A percentile compares a stretch with the other conserved stretches of the same genome.
Evolutionary conservation across 2,888 invertebrate species (phyloP).

Genomic region (Scaptomyza caliginosa): DNA sequence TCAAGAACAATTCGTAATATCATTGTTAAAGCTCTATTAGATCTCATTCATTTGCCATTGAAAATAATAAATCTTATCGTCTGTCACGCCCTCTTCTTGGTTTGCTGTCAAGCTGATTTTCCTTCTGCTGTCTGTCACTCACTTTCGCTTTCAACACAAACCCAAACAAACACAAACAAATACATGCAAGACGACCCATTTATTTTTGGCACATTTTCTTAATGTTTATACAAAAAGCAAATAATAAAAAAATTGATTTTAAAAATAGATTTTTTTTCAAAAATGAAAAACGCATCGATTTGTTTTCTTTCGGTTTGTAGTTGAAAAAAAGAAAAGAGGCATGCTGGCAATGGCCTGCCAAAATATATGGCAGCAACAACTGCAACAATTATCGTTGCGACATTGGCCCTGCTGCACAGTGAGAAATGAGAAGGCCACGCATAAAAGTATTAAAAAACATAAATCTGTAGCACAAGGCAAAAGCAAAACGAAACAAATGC

Average conservation of each 20-base stretch:
- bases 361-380: conserved; percentile 53
- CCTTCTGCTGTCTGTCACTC: conserved; percentile 6
- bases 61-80: conserved; percentile 8
- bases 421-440: conserved; percentile 29
- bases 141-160: conserved; percentile 64
- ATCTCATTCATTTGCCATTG: conserved; percentile 23
- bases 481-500: conserved; percentile 31
- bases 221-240: conserved; percentile 33
- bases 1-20: neutral
- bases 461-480: conserved; percentile 38
- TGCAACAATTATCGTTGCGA: conserved; percentile 27
- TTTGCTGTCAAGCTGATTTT: conserved; percentile 9
- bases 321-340: conserved; percentile 7
- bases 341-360: conserved; percentile 30
- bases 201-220: conserved; percentile 65
- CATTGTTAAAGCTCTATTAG: neutral
- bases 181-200: conserved; percentile 43
- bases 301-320: conserved; percentile 17
- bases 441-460: conserved; percentile 40
- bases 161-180: conserved; percentile 36
- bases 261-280: conserved; percentile 44
- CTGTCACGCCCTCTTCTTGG: conserved; percentile 9
- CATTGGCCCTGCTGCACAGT: conserved; percentile 56
- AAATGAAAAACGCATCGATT: conserved; percentile 9
- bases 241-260: neutral